Evolutionary conservation across 2,113 vertebrate species (phyloP).

Genomic region (Mohoua ochrocephala): DNA sequence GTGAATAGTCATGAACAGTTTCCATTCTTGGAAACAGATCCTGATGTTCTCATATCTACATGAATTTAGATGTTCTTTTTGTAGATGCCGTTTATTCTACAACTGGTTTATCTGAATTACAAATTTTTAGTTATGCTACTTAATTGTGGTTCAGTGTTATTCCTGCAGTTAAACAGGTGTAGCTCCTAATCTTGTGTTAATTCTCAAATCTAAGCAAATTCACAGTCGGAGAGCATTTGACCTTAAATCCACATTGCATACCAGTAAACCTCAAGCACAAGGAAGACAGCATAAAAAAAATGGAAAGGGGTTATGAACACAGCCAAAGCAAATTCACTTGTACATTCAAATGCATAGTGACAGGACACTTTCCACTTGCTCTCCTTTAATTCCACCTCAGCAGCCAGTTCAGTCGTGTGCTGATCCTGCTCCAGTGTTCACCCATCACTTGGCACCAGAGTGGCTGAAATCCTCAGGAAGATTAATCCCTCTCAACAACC

Average conservation of each 20-base stretch:
- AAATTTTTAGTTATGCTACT: neutral
- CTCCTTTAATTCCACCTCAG: neutral
- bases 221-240: neutral
- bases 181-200: neutral
- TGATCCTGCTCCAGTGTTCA: accelerated
- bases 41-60: neutral
- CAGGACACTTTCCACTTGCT: neutral
- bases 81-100: neutral
- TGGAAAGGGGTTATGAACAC: neutral
- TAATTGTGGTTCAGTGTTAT: neutral
- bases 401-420: neutral
- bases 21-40: neutral
- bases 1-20: neutral
- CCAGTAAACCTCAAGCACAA: neutral
- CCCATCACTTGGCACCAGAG: neutral
- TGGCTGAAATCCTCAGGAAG: neutral
- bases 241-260: neutral
- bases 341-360: neutral
- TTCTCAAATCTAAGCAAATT: neutral
- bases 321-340: neutral
- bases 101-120: neutral
- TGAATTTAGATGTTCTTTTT: neutral
- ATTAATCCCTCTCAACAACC: neutral
- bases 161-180: neutral
- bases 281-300: neutral